Base-by-base conservation (phyloP, 2,797 vertebrate species). In the Cercopithecus mitis region DNA sequence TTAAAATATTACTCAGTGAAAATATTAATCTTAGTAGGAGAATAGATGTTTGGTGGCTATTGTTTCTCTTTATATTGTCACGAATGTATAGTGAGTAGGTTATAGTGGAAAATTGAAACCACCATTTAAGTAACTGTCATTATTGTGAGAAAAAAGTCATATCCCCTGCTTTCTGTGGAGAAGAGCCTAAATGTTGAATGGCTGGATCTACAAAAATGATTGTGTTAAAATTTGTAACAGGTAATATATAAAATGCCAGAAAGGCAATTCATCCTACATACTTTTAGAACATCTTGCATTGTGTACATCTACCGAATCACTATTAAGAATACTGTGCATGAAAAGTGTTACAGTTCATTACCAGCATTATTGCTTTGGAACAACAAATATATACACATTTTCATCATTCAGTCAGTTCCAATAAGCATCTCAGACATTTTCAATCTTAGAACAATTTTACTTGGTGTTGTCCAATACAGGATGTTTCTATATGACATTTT, bases 381-480 rank as follows among this genome's bases (percentile, higher is more conserved):
- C 77, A 96, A 79, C 41, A 90, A 52, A 83, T 81, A 88, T 93
- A 30, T 94, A 36, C n/a, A 67, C 0, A 0, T 80, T 97, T 97
- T 70, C 52, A 70, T 96, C 88, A 90, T 80, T 96, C 95, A 94
- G 76, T 96, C 77, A 95, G 95, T 97, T 19, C 43, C 95, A 97
- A 70, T 89, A 67, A 88, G n/a, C 12, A 87, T 98, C 81, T 89
- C 43, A 76, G 91, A 83, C 43, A 80, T 41, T 89, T 94, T 92
- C 72, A 81, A 39, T 96, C 47, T 67, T 79, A 88, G 41, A 95
- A 81, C 7, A 43, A 0, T 84, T 97, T 90, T 93, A 0, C 30
- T 47, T 82, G 30, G 27, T 58, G 17, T 94, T 97, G 27, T 12
- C 0, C 0, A 0, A 67, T 79, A 67, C 91, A 95, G 33, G 20